Base-by-base conservation (phyloP, 2,888 invertebrate species). In the Teleiodes luculella region DNA sequence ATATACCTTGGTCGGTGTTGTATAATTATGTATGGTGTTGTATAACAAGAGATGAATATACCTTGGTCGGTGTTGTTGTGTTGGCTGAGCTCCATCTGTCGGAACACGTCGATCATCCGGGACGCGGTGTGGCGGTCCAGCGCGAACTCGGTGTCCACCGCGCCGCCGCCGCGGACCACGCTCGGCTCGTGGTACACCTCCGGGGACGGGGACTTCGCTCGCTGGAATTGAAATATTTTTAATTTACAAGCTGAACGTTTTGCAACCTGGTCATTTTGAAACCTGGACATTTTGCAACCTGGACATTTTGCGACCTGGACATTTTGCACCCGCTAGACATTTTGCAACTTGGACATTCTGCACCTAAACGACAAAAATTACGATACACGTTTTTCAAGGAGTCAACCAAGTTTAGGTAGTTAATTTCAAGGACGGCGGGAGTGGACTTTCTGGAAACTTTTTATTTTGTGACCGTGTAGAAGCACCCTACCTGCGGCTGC, bases 21-120 rank as follows among this genome's bases (percentile, higher is more conserved):
- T n/a, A 53, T 8, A 20, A 20, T 20, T 37, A n/a, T 3, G 14
- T 37, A 3, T 37, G 37, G 37, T 1, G 13, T 6, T 6, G 37
- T 37, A 14, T 6, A 3, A 37, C 37, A 37, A 6, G 14, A 37
- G 14, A n/a, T 8, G 14, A 5, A 18, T 11, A 2, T 11, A 43
- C 43, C 43, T 7, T 43, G 43, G 6, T 43, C 20, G 8, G 24
- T 20, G 6, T 43, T n/a, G 11, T 90, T 84, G 58, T 91, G 86
- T 55, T 74, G 72, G 53, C 89, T 87, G 62, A 92, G 92, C 84
- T 97, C 97, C 91, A 98, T 93, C 86, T 96, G 95, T 1, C 97
- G 91, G 91, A 98, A 98, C 65, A 97, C 95, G 68, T 91, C 92
- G 63, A 97, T 91, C 95, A 98, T 97, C 71, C 95, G 93, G 41